Evolutionary conservation across 2,888 invertebrate genomes (phyloP), one percentile per base, ranked within the genome.

Genomic region (Colletes collaris): DNA sequence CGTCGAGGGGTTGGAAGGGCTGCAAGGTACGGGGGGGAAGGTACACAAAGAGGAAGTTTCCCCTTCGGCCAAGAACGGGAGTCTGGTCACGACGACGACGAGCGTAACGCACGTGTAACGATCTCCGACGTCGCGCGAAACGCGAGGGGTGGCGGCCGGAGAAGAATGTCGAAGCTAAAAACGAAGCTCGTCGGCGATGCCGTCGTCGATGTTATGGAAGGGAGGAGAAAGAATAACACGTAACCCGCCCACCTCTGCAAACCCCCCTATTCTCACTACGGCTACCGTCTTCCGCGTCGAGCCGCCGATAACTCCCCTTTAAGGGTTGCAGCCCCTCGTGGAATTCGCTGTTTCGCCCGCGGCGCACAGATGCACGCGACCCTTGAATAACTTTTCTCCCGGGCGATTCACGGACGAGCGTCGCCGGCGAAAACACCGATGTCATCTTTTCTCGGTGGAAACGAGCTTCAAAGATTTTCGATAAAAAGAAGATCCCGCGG

Each of bases 51-150:
- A 77, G 74, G 70, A 66, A 64, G 67, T 62, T 59, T 59, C 65
- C 55, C 27, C 59, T 16, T 16, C 16, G 19, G 27, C 27, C 16
- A 62, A 62, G 1, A 10, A 37, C n/a, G 13, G 55, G 19, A 64
- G 53, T 53, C 74, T 60, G 81, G 44, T 46, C 40, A 64, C 49
- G 64, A 56, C 55, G 64, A 56, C 55, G 65, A 72, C 44, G 75
- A 68, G 64, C 63, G 74, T 81, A 72, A 67, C 72, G 40, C 78
- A 69, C 79, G 67, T 80, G 81, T 76, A 81, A 76, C 76, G 75
- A 80, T 80, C 81, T 37, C 10, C 74, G 64, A 35, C 37, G 65
- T 50, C 35, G 64, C 35, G 67, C 49, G 68, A 76, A 60, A 5
- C 27, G n/a, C 10, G 55, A 59, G 69, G 68, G 72, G 64, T n/a